Evolutionary conservation across 1,140 invertebrate species (phyloP), one percentile per base, ranked within the genome.

Genomic region (Dreissena polymorpha): DNA sequence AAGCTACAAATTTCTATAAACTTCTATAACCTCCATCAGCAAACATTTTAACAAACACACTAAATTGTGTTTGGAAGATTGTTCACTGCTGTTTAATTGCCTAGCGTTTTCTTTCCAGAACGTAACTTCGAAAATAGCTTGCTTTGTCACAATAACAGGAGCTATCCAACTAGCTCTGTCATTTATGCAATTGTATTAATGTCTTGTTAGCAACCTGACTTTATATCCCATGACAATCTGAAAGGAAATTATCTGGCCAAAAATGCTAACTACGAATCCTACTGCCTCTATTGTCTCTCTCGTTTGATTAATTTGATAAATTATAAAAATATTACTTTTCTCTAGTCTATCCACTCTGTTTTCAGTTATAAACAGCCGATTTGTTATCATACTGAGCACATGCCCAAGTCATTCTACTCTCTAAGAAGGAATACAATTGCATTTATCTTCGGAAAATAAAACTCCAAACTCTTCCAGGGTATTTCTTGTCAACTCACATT

Each of bases 401-500:
- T 75, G 73, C 25, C 57, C 57, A 13, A 25, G 27, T 21, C 57
- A 75, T 12, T 63, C 57, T 23, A 29, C 27, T n/a, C 14, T 29
- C 18, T 27, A 5, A 21, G 21, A 18, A 13, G 50, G n/a, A 55
- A 21, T 21, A n/a, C 71, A 39, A 16, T 55, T 53, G 23, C 51
- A 74, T 57, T 74, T 55, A 16, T 23, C 71, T 23, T 57, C 49
- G 10, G 71, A 49, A 12, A 74, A 57, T 55, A 27, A 27, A 74
- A 74, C 2, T 53, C 53, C n/a, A 75, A 75, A 14, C 39, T 39
- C 8, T 23, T 64, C 39, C 5, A 10, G 29, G 3, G 2, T 63
- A 16, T 16, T 53, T 55, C 14, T 75, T 29, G 0, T 75, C 57
- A n/a, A 21, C 60, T 23, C 55, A 10, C 1, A 25, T 75, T 63